phyloP scores from a whole-genome alignment of 2,888 invertebrate genomes.

The Dermolepida albohirtum region DNA sequence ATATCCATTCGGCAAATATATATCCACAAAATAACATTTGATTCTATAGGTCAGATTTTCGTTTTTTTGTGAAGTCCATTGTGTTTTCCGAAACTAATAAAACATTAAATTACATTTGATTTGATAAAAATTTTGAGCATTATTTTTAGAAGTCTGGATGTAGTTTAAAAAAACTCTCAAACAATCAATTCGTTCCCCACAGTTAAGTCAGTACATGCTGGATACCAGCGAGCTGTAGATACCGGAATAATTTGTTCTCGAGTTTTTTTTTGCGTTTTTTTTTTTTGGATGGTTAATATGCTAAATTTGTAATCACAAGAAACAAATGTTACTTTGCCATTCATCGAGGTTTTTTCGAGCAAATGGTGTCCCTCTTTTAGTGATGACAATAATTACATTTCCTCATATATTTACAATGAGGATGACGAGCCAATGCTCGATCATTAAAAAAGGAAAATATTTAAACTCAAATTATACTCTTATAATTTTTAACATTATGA shows the following conservation, averaged over 20 bases:
- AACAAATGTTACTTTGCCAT: constrained; percentile 21
- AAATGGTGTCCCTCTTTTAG: constrained; percentile 56
- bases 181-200: neutral
- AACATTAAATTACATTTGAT: too few species aligned
- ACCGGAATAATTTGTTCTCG: constrained; percentile 33
- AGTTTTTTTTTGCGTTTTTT: constrained; percentile 7
- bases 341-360: constrained; percentile 15
- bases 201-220: constrained; percentile 39
- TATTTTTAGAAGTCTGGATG: too few species aligned
- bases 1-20: constrained; percentile 46
- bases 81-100: constrained; percentile 3
- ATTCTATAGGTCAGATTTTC: constrained; percentile 43
- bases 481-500: constrained; percentile 60
- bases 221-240: constrained; percentile 37
- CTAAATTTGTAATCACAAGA: constrained; percentile 6
- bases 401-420: constrained; percentile 15
- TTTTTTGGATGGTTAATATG: neutral
- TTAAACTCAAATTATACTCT: constrained; percentile 62
- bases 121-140: constrained; percentile 35
- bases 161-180: constrained; percentile 2
- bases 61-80: neutral
- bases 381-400: constrained; percentile 18
- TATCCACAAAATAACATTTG: constrained; percentile 56
- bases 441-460: constrained; percentile 26
- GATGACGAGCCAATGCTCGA: neutral